Evolutionary conservation across 2,797 vertebrate species (phyloP).

Genomic region (Poecile montanus): DNA sequence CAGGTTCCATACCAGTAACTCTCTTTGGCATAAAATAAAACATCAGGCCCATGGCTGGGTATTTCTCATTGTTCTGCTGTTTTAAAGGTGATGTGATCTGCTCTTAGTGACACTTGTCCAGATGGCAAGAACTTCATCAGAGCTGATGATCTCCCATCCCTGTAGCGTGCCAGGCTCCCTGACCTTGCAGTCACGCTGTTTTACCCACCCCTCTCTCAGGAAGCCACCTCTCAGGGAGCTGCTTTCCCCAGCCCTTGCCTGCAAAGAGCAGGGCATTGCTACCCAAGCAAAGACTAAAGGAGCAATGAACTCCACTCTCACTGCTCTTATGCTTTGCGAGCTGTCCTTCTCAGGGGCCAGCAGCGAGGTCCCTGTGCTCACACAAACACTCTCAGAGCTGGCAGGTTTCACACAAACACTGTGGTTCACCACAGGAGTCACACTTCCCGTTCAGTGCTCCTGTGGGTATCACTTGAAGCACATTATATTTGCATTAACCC

Average conservation of each 20-base stretch:
- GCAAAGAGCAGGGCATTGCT: neutral
- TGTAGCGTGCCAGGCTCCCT: neutral
- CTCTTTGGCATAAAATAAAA: neutral
- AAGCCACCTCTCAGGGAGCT: neutral
- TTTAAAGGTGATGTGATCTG: neutral
- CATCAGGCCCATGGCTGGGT: neutral
- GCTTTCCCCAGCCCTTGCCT: neutral
- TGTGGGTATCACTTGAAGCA: neutral
- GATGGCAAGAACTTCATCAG: neutral
- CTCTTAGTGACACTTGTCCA: neutral
- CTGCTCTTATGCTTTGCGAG: rapidly evolving
- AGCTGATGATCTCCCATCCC: neutral
- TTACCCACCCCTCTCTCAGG: neutral
- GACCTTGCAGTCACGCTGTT: neutral
- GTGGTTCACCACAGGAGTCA: neutral
- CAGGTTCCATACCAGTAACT: neutral
- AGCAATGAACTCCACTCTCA: neutral
- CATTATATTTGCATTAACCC: neutral
- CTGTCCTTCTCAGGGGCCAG: neutral
- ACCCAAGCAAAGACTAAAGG: neutral
- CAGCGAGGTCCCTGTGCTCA: neutral
- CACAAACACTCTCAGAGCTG: neutral
- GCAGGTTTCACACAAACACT: neutral
- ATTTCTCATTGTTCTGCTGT: neutral
- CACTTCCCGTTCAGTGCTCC: neutral